These are phyloP conservation scores for Gibbula magus DNA, from an alignment of 2,888 invertebrate genomes.

Conservation along the genomic window DNA sequence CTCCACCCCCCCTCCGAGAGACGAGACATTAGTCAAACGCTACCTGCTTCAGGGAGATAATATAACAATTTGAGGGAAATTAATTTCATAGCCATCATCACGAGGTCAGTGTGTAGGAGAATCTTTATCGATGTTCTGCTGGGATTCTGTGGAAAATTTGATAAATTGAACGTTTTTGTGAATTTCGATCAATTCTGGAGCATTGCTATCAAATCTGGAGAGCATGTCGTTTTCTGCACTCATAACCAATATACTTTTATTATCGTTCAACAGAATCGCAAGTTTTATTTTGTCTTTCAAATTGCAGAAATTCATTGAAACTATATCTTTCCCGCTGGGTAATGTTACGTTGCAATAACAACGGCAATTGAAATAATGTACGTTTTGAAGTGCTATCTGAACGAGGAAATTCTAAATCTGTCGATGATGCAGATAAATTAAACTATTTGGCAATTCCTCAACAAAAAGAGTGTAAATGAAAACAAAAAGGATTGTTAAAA, in stretches of 20 bases:
- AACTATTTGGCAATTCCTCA: no score
- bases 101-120: not conserved
- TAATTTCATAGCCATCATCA: not conserved
- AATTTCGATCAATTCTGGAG: not conserved
- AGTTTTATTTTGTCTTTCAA: not conserved
- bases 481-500: no score
- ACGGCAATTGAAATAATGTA: no score
- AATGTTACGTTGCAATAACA: no score
- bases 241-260: not conserved
- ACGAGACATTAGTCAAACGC: not conserved
- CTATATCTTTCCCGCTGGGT: not conserved
- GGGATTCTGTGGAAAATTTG: not conserved
- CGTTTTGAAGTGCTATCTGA: no score
- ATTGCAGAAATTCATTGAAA: not conserved
- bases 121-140: not conserved
- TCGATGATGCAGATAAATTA: no score
- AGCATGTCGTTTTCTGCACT: not conserved
- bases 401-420: no score
- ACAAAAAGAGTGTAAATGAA: no score
- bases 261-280: no score
- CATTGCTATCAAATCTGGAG: not conserved
- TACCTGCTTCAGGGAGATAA: conserved; percentile 8
- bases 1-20: not conserved
- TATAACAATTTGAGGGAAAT: not conserved
- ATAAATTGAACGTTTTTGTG: conserved; percentile 6